phyloP scores from a whole-genome alignment of 2,113 vertebrate genomes.

The Misgurnus mizolepis region DNA sequence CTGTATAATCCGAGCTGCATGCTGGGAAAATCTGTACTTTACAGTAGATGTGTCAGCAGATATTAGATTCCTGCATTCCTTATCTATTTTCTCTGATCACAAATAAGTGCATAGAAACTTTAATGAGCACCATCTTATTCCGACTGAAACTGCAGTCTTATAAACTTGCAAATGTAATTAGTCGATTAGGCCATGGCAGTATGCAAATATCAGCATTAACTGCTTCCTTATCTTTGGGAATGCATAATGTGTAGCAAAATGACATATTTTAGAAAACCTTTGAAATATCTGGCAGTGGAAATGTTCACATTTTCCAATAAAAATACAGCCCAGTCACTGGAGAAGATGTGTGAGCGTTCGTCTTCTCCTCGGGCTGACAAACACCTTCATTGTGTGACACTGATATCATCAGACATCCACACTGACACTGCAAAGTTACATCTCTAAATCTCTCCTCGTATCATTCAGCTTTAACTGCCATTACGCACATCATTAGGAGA shows the following conservation, averaged over 20 bases:
- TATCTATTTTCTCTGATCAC: too few species aligned
- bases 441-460: not conserved
- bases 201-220: not conserved
- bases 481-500: not conserved
- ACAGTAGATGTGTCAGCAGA: too few species aligned
- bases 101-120: too few species aligned
- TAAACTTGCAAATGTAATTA: not conserved
- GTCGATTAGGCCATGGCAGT: not conserved
- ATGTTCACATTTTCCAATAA: not conserved
- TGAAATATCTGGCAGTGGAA: not conserved
- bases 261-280: not conserved
- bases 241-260: not conserved
- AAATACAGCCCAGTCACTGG: not conserved
- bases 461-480: not conserved
- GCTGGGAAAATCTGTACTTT: too few species aligned
- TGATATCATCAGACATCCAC: slow-evolving; percentile 23
- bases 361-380: slow-evolving; percentile 24
- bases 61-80: too few species aligned
- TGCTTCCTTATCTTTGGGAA: not conserved
- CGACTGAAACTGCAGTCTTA: not conserved
- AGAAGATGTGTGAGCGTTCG: slow-evolving; percentile 10
- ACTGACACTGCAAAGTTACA: slow-evolving; percentile 42
- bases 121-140: slow-evolving; percentile 6
- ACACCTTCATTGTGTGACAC: slow-evolving; percentile 15
- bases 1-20: too few species aligned